Evolutionary conservation across 2,797 vertebrate genomes (phyloP).

Genomic region (Melanotaenia trifasciata): DNA sequence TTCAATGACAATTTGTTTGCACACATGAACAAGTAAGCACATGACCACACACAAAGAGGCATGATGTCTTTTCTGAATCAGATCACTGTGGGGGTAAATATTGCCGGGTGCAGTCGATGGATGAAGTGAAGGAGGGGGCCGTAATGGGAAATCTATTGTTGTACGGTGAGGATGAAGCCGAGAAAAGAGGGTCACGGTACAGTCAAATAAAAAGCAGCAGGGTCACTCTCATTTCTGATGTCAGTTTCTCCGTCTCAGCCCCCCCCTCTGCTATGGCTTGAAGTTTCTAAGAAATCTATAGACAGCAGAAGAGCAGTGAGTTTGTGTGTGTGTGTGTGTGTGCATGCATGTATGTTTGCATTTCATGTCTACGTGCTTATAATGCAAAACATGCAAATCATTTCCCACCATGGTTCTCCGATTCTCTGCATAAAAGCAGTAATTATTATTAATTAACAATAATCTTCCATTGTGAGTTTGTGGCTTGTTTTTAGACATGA

Average conservation of each 20-base stretch:
- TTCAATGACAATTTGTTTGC: conserved; percentile 25
- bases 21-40: conserved; percentile 9
- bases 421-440: background rate
- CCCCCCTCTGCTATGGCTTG: conserved; percentile 36
- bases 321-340: background rate
- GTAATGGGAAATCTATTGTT: conserved; percentile 78
- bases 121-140: conserved; percentile 42
- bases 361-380: background rate
- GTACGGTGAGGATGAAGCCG: conserved; percentile 47
- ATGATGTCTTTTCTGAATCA: conserved; percentile 40
- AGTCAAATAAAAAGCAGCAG: conserved; percentile 51
- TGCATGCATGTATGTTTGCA: no score
- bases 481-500: background rate
- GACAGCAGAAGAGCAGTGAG: conserved; percentile 24
- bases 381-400: conserved; percentile 14
- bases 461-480: background rate
- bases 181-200: conserved; percentile 45
- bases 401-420: conserved; percentile 3
- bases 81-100: conserved; percentile 62
- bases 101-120: conserved; percentile 45
- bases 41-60: conserved; percentile 5
- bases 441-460: background rate
- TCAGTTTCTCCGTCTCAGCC: conserved; percentile 31
- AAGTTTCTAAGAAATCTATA: conserved; percentile 44
- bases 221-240: conserved; percentile 69